Evolutionary conservation across 37 sponge, comb jelly and placozoan species (phyloP).

Genomic region (Bolinopsis microptera): DNA sequence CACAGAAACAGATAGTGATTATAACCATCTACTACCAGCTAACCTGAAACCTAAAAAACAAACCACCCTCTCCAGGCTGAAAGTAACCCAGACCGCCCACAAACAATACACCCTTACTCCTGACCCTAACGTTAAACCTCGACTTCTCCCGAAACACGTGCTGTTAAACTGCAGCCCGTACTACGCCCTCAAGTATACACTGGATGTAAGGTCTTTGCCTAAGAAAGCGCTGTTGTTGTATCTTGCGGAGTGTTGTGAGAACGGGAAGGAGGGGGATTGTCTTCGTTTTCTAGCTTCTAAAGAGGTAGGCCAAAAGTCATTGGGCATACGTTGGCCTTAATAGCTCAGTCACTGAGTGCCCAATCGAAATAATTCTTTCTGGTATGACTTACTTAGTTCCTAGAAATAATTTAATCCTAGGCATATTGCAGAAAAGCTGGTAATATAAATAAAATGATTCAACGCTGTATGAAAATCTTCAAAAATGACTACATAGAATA

Average conservation of each 20-base stretch:
- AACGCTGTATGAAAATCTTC: too few species aligned
- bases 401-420: not conserved
- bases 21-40: too few species aligned
- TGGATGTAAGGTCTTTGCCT: not conserved
- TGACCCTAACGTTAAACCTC: not conserved
- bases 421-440: too few species aligned
- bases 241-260: constrained; percentile 19
- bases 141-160: constrained; percentile 51
- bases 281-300: constrained; percentile 21
- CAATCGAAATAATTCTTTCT: too few species aligned
- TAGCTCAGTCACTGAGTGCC: too few species aligned
- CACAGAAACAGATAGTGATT: too few species aligned
- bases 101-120: not conserved
- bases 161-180: not conserved
- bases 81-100: not conserved
- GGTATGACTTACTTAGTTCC: too few species aligned
- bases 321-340: too few species aligned
- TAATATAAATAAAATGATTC: too few species aligned
- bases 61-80: constrained; percentile 21
- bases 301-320: too few species aligned
- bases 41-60: too few species aligned
- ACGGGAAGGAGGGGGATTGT: not conserved
- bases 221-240: constrained; percentile 41
- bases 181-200: constrained; percentile 58
- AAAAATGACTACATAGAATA: too few species aligned